Conservation (phyloP, 2,888 invertebrate genomes). For the Frankliniella fusca region DNA sequence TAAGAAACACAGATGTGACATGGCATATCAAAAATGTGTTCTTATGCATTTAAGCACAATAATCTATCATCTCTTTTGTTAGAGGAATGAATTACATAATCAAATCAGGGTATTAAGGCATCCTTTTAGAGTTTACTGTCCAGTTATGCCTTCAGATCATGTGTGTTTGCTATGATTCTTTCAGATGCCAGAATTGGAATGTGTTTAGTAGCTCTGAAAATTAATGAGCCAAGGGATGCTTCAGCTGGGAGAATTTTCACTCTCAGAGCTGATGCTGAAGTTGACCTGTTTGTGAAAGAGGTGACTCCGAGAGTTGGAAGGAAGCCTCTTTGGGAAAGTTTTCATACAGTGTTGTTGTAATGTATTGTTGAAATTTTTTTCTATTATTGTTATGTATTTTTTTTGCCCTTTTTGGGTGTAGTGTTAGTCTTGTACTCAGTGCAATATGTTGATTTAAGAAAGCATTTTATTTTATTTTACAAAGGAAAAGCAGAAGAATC, state of each 20-base stretch:
- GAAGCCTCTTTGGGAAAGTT: too few relatives aligned
- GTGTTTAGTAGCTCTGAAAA: too few relatives aligned
- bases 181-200: neutral
- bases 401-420: neutral
- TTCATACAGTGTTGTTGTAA: neutral
- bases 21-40: neutral
- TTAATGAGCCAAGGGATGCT: too few relatives aligned
- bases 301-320: too few relatives aligned
- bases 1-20: neutral
- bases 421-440: neutral
- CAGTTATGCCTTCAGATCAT: neutral
- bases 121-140: neutral
- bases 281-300: neutral
- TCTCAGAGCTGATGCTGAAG: neutral
- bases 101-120: neutral
- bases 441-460: slow-evolving; percentile 10
- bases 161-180: neutral
- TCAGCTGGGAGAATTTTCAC: neutral
- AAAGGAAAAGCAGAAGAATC: neutral
- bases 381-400: neutral
- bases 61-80: neutral
- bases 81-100: neutral
- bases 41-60: neutral
- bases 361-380: neutral
- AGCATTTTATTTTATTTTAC: neutral